Conservation (phyloP, 2,888 invertebrate species). For the Ormia ochracea region DNA sequence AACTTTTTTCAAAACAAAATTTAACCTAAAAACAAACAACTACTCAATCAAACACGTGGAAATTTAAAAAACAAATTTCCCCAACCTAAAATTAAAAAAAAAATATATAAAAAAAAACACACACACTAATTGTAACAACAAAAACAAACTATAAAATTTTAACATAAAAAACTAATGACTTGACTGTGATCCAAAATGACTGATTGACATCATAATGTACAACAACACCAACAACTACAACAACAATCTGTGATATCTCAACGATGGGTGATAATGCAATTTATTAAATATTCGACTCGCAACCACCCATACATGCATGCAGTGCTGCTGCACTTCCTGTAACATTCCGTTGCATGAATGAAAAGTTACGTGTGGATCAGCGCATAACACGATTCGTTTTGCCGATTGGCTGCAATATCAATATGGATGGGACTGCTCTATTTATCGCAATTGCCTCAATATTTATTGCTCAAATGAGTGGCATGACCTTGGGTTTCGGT, state of each 20-base stretch:
- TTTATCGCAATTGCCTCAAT: constrained; percentile 92
- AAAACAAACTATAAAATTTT: constrained; percentile 44
- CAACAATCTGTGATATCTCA: constrained; percentile 55
- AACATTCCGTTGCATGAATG: constrained; percentile 91
- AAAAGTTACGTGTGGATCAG: constrained; percentile 87
- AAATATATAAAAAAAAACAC: constrained; percentile 11
- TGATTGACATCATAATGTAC: constrained; percentile 55
- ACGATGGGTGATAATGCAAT: constrained; percentile 54
- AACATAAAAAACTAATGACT: constrained; percentile 52
- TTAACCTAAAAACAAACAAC: constrained; percentile 46
- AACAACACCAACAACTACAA: constrained; percentile 31
- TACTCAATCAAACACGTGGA: constrained; percentile 43
- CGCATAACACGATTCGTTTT: constrained; percentile 91
- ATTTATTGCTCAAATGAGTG: constrained; percentile 91
- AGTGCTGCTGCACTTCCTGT: constrained; percentile 93
- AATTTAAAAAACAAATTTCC: constrained; percentile 53
- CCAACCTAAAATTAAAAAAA: constrained; percentile 36
- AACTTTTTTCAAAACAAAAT: constrained; percentile 58
- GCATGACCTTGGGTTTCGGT: constrained; percentile 86
- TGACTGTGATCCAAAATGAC: constrained; percentile 58
- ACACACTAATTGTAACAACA: constrained; percentile 42
- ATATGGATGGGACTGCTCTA: constrained; percentile 94
- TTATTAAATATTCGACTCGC: constrained; percentile 40
- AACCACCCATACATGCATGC: constrained; percentile 51
- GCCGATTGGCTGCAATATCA: constrained; percentile 93